Percentiles rank a stretch among this genome's conserved stretches.
Evolutionary conservation across 2,797 vertebrate genomes (phyloP).

Genomic region (Valencia hispanica): DNA sequence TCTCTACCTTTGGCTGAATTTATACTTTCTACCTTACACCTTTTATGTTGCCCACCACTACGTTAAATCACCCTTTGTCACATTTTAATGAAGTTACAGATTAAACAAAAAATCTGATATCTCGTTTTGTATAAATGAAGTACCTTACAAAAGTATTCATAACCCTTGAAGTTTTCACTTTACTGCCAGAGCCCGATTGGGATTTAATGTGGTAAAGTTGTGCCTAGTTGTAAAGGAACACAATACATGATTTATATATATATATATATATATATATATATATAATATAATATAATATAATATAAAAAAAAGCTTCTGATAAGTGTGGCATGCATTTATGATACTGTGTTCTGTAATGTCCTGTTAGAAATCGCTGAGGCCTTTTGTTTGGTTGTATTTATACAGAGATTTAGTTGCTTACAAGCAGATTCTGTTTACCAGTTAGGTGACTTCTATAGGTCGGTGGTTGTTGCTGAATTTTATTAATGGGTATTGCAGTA

Average conservation of each 20-base stretch:
- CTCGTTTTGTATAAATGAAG: background rate
- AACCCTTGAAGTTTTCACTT: background rate
- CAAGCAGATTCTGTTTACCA: background rate
- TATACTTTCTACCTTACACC: too few species aligned
- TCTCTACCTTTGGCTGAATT: too few species aligned
- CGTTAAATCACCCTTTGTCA: background rate
- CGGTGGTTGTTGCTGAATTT: background rate
- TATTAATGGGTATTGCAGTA: background rate
- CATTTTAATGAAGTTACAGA: slow-evolving; percentile 7
- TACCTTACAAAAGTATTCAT: background rate
- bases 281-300: too few species aligned
- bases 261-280: too few species aligned
- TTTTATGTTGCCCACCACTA: too few species aligned
- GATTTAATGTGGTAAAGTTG: background rate
- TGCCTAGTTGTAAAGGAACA: background rate
- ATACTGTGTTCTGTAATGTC: background rate
- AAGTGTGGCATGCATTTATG: too few species aligned
- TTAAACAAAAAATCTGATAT: background rate
- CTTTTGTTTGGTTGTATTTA: background rate
- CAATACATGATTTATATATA: background rate
- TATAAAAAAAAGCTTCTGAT: too few species aligned
- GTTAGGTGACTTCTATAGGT: background rate
- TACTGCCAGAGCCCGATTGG: background rate
- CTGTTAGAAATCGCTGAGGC: background rate
- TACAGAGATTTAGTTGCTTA: background rate